Conservation (phyloP, 2,113 vertebrate species). For the Galemys pyrenaicus region DNA sequence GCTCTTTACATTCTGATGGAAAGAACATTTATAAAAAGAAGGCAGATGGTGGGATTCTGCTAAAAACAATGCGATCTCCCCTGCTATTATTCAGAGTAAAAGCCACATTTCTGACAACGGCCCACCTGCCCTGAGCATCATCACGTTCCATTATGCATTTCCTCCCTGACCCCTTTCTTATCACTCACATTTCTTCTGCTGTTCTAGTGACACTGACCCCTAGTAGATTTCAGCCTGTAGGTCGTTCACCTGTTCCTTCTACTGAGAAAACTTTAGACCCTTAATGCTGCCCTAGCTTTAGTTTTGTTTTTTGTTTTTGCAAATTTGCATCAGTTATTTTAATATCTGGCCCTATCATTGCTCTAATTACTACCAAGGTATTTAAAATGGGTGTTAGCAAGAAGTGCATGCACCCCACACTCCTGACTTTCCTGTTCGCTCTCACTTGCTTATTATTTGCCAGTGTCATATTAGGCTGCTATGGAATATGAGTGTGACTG, state of each 20-base stretch:
- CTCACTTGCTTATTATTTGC: not conserved
- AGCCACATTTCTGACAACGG: not conserved
- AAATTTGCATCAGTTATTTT: not conserved
- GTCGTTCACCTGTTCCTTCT: not conserved
- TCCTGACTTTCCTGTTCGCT: rapidly evolving
- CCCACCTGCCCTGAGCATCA: not conserved
- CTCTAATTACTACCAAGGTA: not conserved
- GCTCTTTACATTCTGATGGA: not conserved
- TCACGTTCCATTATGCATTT: not conserved
- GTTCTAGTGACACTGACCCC: not conserved
- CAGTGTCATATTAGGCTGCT: rapidly evolving
- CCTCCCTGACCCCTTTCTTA: not conserved
- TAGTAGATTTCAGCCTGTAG: not conserved
- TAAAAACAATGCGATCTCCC: not conserved
- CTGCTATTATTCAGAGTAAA: not conserved
- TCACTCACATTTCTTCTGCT: not conserved
- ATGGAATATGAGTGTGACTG: not conserved
- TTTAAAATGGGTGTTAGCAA: not conserved
- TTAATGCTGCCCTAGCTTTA: not conserved
- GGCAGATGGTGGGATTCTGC: not conserved
- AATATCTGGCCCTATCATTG: not conserved
- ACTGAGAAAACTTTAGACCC: not conserved
- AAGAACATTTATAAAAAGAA: not conserved
- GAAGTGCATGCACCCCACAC: not conserved
- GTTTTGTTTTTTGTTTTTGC: not conserved